These are phyloP conservation scores for Montipora efflorescens DNA, from an alignment of 64 coral and sea anemone genomes.

Conservation along the genomic window DNA sequence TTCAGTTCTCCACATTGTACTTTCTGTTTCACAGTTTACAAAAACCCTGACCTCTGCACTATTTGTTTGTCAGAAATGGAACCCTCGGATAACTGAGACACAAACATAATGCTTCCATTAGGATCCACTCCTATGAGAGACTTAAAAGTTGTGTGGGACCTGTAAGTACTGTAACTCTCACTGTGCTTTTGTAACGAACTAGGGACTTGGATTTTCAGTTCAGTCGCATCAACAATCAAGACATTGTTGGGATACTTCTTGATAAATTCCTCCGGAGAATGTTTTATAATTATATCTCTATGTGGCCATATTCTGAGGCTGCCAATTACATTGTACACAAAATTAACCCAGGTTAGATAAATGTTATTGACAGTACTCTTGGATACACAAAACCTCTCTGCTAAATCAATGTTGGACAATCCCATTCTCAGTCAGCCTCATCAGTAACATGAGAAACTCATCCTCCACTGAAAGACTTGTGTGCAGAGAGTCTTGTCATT, in stretches of 20 bases:
- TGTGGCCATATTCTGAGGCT: conserved; percentile 75
- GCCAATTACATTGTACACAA: conserved; percentile 51
- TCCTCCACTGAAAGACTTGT: conserved; percentile 21
- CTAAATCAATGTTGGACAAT: conserved; percentile 51
- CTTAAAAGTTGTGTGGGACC: too few species aligned
- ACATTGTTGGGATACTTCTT: too few species aligned
- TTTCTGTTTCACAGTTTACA: conserved; percentile 23
- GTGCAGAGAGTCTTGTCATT: conserved; percentile 1
- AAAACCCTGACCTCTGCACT: too few species aligned
- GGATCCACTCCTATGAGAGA: too few species aligned
- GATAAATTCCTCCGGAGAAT: too few species aligned
- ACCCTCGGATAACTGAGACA: too few species aligned
- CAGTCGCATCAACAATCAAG: too few species aligned
- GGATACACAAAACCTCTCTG: conserved; percentile 56
- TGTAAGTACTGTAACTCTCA: too few species aligned
- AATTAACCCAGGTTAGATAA: conserved; percentile 72
- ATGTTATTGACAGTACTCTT: conserved; percentile 65
- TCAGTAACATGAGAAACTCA: conserved; percentile 31
- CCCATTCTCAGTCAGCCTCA: conserved; percentile 64
- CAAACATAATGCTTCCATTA: too few species aligned
- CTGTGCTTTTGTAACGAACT: too few species aligned
- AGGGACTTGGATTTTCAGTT: too few species aligned
- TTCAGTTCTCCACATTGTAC: conserved; percentile 19
- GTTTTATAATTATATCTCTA: neutral
- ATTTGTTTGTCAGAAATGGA: too few species aligned